These are phyloP conservation scores for Adelosebastes latens DNA, from an alignment of 2,797 vertebrate genomes.

Conservation along the genomic window DNA sequence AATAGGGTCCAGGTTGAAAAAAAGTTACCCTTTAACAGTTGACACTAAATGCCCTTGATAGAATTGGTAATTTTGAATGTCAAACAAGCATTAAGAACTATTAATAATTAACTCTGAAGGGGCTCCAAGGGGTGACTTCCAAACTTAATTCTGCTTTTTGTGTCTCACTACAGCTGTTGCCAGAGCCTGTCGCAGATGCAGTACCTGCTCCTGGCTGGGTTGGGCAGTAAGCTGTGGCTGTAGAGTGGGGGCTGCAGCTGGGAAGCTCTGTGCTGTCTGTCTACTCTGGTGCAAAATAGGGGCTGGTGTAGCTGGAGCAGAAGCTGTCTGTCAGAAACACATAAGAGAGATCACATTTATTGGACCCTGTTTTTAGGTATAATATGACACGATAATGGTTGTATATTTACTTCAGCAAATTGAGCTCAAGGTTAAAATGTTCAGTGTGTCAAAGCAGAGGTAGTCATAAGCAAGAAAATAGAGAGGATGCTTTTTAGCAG, in stretches of 20 bases:
- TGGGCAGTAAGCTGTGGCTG: conserved; percentile 63
- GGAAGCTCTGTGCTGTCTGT: conserved; percentile 68
- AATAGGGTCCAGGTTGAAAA: too few species aligned
- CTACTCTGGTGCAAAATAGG: conserved; percentile 56
- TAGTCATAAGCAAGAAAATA: neutral
- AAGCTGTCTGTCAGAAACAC: conserved; percentile 68
- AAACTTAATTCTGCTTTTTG: conserved; percentile 5
- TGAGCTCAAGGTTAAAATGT: conserved; percentile 7
- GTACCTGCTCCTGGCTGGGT: conserved; percentile 75
- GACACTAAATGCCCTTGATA: neutral
- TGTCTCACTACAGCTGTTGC: conserved; percentile 1
- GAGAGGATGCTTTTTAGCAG: neutral
- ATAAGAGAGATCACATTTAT: conserved; percentile 9
- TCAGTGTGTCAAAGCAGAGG: conserved; percentile 21
- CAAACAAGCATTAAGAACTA: neutral
- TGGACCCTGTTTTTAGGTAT: neutral
- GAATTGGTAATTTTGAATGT: neutral
- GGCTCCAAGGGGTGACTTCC: neutral
- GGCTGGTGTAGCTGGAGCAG: conserved; percentile 72
- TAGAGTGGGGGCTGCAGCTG: conserved; percentile 47
- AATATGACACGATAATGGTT: neutral
- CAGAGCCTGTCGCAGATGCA: conserved; percentile 14
- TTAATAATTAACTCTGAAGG: neutral
- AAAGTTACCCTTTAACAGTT: neutral
- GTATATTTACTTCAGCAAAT: conserved; percentile 3